Conservation (phyloP, 2,797 vertebrate species). For the Notoglanidium macrostoma region DNA sequence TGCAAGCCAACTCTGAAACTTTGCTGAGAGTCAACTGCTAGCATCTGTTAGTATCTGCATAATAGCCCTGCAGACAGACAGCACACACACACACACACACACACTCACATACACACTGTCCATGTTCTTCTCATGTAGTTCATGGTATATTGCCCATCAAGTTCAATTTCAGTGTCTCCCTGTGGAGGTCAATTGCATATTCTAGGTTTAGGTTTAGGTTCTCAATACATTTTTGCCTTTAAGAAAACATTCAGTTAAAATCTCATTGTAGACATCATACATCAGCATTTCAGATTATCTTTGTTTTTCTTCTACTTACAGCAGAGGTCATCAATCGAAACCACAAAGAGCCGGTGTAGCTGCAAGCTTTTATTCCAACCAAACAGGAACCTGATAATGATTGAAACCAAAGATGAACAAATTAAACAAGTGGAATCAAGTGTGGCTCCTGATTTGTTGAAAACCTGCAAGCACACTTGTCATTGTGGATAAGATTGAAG, state of each 20-base stretch:
- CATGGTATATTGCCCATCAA: neutral
- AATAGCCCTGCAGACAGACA: neutral
- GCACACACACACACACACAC: neutral
- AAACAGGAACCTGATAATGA: neutral
- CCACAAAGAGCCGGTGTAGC: neutral
- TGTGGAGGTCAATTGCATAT: neutral
- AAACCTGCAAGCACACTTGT: neutral
- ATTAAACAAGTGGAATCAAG: conserved; percentile 9
- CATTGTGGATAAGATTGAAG: neutral
- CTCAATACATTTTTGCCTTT: neutral
- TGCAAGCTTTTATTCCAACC: neutral
- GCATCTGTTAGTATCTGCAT: neutral
- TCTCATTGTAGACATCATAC: neutral
- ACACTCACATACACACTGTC: neutral
- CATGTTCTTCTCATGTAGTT: neutral
- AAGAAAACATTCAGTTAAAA: neutral
- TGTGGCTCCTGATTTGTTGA: neutral
- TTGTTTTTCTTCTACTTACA: neutral
- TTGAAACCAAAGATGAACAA: neutral
- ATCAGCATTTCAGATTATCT: neutral
- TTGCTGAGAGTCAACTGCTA: neutral
- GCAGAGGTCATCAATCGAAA: no score
- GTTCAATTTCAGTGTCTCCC: neutral
- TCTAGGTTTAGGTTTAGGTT: neutral
- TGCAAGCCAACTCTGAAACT: neutral